These are phyloP conservation scores for Cyanoramphus novaezelandiae DNA, from an alignment of 2,113 vertebrate genomes.

Conservation along the genomic window DNA sequence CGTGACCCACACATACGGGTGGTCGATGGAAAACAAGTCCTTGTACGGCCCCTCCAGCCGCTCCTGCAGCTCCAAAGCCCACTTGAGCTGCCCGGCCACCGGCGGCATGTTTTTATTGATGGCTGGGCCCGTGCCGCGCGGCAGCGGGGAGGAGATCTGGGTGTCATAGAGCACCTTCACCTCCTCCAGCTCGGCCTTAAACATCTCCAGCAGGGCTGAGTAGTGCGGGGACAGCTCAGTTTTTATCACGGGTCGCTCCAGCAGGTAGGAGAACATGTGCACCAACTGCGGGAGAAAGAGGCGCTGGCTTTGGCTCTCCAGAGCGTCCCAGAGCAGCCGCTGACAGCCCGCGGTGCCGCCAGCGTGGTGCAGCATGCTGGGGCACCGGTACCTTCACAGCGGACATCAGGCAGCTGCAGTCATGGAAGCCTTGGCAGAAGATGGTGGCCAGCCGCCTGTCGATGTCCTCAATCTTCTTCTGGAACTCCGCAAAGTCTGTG, in stretches of 20 bases:
- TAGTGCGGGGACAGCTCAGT: constrained; percentile 65
- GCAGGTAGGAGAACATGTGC: constrained; percentile 75
- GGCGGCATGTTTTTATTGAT: constrained; percentile 76
- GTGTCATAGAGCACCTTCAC: constrained; percentile 70
- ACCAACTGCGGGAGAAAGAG: constrained; percentile 67
- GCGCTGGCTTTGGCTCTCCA: rapidly evolving
- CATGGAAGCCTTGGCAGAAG: constrained; percentile 72
- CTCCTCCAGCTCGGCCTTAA: constrained; percentile 70
- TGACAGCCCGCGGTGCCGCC: neutral
- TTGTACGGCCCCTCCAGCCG: constrained; percentile 64
- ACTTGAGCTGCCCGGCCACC: constrained; percentile 72
- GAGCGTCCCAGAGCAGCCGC: rapidly evolving
- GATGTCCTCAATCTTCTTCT: constrained; percentile 71
- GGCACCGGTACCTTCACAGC: constrained; percentile 64
- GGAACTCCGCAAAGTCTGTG: constrained; percentile 70
- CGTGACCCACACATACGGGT: constrained; percentile 67
- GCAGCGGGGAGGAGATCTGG: neutral
- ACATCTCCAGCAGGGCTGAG: constrained; percentile 66
- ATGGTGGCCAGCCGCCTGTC: constrained; percentile 76
- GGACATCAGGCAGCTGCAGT: constrained; percentile 63
- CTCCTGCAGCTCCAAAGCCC: constrained; percentile 79
- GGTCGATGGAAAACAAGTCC: constrained; percentile 58
- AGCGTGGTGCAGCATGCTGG: neutral
- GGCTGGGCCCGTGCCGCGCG: neutral
- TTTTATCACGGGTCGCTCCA: constrained; percentile 75